A percentile compares a stretch with the other conserved stretches of the same genome.
These are phyloP conservation scores for Philopotamus ludificatus DNA, from an alignment of 1,140 invertebrate species.

Conservation along the genomic window DNA sequence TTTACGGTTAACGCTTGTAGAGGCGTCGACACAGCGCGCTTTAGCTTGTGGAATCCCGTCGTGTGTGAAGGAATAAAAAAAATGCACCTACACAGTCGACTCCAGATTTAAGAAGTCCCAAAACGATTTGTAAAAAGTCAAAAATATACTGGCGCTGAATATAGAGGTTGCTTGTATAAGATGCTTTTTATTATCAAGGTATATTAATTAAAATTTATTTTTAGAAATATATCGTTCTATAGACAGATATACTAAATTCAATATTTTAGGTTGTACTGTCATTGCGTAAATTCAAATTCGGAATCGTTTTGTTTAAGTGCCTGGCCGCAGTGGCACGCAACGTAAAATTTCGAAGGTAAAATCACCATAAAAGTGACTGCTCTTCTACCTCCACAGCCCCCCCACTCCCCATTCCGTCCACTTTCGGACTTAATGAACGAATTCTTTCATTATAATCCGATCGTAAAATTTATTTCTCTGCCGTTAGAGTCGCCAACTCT, in stretches of 20 bases:
- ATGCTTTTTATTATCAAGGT: no score
- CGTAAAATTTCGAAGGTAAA: no score
- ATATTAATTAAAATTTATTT: no score
- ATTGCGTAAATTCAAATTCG: no score
- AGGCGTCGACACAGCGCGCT: neutral
- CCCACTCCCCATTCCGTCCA: neutral
- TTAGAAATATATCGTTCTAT: no score
- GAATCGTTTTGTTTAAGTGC: no score
- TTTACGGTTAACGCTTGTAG: neutral
- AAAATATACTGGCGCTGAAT: neutral
- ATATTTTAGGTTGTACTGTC: no score
- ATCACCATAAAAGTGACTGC: no score
- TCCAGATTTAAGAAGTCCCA: neutral
- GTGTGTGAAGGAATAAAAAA: neutral
- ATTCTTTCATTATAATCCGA: slow-evolving; percentile 26
- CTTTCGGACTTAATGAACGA: slow-evolving; percentile 18
- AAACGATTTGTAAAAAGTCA: neutral
- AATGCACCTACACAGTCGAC: neutral
- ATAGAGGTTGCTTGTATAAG: neutral
- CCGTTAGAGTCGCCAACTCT: slow-evolving; percentile 8
- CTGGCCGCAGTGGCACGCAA: no score
- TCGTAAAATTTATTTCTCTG: slow-evolving; percentile 25
- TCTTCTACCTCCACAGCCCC: no score
- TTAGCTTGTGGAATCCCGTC: neutral
- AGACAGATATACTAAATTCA: no score